These are phyloP conservation scores for Aphelinus atriplicis DNA, from an alignment of 1,140 invertebrate species.

Conservation along the genomic window DNA sequence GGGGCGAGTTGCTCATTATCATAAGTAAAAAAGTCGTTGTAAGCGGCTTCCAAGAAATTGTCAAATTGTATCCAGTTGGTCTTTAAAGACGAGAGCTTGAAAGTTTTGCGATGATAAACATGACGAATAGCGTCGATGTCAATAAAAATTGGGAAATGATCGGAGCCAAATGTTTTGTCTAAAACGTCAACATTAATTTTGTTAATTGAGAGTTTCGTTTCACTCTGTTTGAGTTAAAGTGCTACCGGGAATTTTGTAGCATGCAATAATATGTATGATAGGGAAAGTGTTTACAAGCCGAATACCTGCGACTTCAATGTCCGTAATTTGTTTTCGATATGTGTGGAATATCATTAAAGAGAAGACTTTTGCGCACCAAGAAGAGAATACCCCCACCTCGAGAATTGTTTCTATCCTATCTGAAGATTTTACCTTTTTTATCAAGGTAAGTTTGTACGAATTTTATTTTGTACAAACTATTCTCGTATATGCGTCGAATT, in stretches of 20 bases:
- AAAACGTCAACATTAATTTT: conserved; percentile 47
- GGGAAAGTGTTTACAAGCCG: conserved; percentile 1
- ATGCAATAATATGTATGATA: not conserved
- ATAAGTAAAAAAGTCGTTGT: not conserved
- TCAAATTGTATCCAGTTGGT: not conserved
- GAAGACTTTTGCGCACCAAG: not conserved
- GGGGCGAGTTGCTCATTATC: not conserved
- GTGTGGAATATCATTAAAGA: not conserved
- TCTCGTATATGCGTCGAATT: no score
- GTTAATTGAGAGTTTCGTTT: not conserved
- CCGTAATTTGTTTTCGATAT: not conserved
- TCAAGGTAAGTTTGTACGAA: no score
- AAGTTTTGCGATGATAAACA: no score
- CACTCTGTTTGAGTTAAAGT: not conserved
- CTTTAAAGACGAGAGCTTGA: no score
- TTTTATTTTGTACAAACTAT: no score
- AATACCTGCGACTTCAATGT: conserved; percentile 12
- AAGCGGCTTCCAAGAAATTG: not conserved
- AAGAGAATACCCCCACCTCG: no score
- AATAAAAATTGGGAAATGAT: no score
- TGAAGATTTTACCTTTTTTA: no score
- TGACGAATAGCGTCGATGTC: no score
- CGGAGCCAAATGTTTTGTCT: no score
- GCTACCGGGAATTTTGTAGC: not conserved
- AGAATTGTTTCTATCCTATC: not conserved